These are phyloP conservation scores for Xenus cinereus DNA, from an alignment of 2,113 vertebrate species.

Conservation along the genomic window DNA sequence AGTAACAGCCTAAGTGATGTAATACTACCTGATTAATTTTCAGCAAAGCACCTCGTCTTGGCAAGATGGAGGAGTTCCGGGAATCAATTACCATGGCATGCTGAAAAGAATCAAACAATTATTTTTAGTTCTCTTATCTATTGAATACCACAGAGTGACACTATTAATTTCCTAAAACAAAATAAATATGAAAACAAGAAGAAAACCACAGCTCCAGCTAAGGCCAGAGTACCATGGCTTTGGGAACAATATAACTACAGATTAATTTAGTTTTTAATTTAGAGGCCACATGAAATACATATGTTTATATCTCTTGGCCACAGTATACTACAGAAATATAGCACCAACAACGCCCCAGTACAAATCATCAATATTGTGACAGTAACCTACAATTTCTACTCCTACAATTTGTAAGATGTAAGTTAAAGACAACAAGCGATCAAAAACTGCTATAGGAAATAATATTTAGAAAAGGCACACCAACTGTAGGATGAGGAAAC, in stretches of 20 bases:
- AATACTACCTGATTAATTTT: conserved; percentile 89
- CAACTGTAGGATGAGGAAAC: not conserved
- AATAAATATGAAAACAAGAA: not conserved
- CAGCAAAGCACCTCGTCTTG: conserved; percentile 87
- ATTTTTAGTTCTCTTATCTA: not conserved
- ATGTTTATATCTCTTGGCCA: not conserved
- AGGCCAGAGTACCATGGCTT: not conserved
- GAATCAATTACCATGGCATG: conserved; percentile 91
- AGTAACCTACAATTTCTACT: not conserved
- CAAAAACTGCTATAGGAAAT: not conserved
- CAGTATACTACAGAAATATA: not conserved
- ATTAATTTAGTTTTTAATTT: not conserved
- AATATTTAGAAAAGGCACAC: not conserved
- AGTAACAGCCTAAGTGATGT: accelerated
- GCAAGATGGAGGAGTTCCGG: conserved; percentile 91
- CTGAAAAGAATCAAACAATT: conserved; percentile 61
- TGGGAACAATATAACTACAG: not conserved
- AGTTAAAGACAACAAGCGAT: not conserved
- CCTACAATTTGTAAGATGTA: not conserved
- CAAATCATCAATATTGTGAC: not conserved
- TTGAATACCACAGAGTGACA: not conserved
- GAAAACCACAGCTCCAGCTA: not conserved
- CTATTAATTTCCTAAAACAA: not conserved
- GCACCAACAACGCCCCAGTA: not conserved
- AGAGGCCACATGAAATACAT: not conserved